Base-by-base conservation (phyloP, 2,888 invertebrate species). In the Keiferia lycopersicella region DNA sequence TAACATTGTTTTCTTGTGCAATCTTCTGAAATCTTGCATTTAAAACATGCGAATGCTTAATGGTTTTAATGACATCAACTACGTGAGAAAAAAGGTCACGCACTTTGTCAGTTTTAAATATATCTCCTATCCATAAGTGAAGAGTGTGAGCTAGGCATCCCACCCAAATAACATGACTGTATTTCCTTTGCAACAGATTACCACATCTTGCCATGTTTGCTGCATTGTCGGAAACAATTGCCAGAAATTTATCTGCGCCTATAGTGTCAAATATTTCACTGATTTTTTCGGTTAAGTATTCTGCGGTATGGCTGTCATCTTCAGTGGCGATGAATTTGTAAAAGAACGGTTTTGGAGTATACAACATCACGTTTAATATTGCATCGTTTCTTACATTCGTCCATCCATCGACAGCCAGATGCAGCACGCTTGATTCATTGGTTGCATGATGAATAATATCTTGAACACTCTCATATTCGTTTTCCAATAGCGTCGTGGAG, bases 61-160 rank as follows among this genome's bases (percentile, higher is more conserved):
- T 16, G 12, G 48, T 48, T 48, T 48, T 48, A 16, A 48, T 48
- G 14, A 48, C 16, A 48, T 48, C 48, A 8, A 48, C 48, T 4
- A 48, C 48, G 48, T 48, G 48, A 7, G n/a, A 14, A 48, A 48
- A 48, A n/a, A 48, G 16, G 12, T 16, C 6, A 8, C 48, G 48
- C 48, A 48, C 48, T 6, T 48, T n/a, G 6, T 14, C 14, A 48
- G 16, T 7, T 16, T 48, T 48, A 2, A 48, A 48, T n/a, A 48
- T 48, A 16, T 48, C 48, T n/a, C 48, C n/a, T 2, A 48, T 48
- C 48, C 48, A 48, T n/a, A 48, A 48, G 16, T 48, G n/a, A 48
- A 48, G n/a, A n/a, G 48, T 48, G 16, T 48, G 48, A 6, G 48
- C 48, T 7, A 48, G 8, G 16, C 48, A 48, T 14, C 48, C 48